A percentile compares a stretch with the other conserved stretches of the same genome.
These are phyloP conservation scores for Leptogaster cylindrica DNA, from an alignment of 2,888 invertebrate species.

Conservation along the genomic window DNA sequence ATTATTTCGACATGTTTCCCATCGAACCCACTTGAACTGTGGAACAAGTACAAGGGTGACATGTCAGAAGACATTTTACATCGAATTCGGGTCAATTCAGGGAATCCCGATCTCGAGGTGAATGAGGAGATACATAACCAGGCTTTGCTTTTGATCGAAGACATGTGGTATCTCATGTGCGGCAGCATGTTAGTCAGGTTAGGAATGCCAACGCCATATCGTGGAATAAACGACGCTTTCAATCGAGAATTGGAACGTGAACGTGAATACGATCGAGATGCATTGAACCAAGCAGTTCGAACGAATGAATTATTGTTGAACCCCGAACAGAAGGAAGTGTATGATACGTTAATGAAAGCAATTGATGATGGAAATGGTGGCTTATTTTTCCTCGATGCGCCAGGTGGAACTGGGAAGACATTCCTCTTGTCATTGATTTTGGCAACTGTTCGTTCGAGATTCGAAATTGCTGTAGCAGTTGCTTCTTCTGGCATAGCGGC, in stretches of 20 bases:
- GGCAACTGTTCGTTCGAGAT: slow-evolving; percentile 34
- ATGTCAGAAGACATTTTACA: slow-evolving; percentile 11
- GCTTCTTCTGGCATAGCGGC: slow-evolving; percentile 50
- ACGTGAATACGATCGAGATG: slow-evolving; percentile 46
- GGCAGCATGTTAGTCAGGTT: slow-evolving; percentile 46
- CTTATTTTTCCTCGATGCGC: slow-evolving; percentile 44
- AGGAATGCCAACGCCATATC: slow-evolving; percentile 47
- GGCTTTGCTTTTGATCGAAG: slow-evolving; percentile 42
- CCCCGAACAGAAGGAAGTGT: slow-evolving; percentile 38
- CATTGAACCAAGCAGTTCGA: slow-evolving; percentile 39
- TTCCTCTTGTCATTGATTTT: slow-evolving; percentile 42
- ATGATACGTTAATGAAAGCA: slow-evolving; percentile 49
- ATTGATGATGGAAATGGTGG: slow-evolving; percentile 46
- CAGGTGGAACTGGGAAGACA: slow-evolving; percentile 45
- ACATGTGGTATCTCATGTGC: slow-evolving; percentile 44
- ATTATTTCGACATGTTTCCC: slow-evolving; percentile 44
- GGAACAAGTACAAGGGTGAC: slow-evolving; percentile 40
- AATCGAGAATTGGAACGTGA: slow-evolving; percentile 49
- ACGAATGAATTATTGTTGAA: slow-evolving; percentile 38
- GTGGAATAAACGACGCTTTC: slow-evolving; percentile 42
- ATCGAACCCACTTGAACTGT: slow-evolving; percentile 44
- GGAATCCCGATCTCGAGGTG: slow-evolving; percentile 28
- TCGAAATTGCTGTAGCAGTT: slow-evolving; percentile 47
- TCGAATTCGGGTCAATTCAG: not conserved
- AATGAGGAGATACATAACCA: slow-evolving; percentile 41